Evolutionary conservation across 2,888 invertebrate genomes (phyloP), one percentile per base, ranked within the genome.

Genomic region (Anorthoa munda): DNA sequence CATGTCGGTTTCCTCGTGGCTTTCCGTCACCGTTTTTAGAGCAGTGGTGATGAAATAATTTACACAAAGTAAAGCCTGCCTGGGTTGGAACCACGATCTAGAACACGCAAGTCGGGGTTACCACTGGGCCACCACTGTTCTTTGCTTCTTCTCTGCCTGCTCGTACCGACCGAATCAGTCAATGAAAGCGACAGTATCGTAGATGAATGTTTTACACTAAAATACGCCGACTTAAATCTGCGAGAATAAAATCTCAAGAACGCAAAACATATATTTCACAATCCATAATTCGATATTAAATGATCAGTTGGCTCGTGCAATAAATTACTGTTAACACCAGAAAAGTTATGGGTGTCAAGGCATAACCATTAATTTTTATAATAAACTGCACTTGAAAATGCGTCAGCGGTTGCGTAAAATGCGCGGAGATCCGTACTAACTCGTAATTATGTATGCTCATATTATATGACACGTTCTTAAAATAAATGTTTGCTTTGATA

Each of bases 391-490:
- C 64, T 84, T 72, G 59, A 64, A 74, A 71, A 77, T 82, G 66
- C 83, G 83, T 85, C 83, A 87, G 63, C 18, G 63, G 13, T 77
- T 75, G 71, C 77, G 79, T 79, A 72, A 83, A 83, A 75, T 75
- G 39, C 61, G 46, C 45, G 18, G 17, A 73, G 76, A 73, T 66
- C 15, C n/a, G 66, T 79, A 68, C 73, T 73, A 73, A 75, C 73
- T 45, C 53, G 51, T 72, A 66, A 77, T 75, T 75, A 76, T 39
- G 66, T 58, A n/a, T 68, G 56, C 45, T 63, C 53, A n/a, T 64
- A 45, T 56, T 67, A 64, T 65, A n/a, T 39, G 3, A 46, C 45
- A 60, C 39, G 45, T 26, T 68, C n/a, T 51, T 58, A 11, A 77
- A 74, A 69, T 59, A 59, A 77, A 68, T n/a, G 0, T 46, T 66